Base-by-base conservation (phyloP, 2,797 vertebrate species). In the Pseudomugil tenellus region DNA sequence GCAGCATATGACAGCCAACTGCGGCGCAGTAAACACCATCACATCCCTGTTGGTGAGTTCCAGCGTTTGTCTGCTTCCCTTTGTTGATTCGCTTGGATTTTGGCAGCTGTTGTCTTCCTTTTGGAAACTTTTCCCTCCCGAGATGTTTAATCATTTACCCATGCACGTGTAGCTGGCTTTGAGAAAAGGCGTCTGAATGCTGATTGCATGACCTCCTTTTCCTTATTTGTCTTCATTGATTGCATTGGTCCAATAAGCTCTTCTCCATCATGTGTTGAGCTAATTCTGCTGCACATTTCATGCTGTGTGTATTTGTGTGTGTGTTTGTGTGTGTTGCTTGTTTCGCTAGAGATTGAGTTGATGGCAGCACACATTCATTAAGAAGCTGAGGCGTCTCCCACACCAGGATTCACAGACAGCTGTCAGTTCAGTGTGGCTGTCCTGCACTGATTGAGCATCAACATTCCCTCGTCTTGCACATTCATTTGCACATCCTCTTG, bases 341-440 rank as follows among this genome's bases (percentile, higher is more conserved):
- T 65, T 39, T 63, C 13, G 35, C 29, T 63, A 21, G 64, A 67
- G 53, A 58, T 39, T 0, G 49, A 68, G 74, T 4, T 66, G 64
- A 74, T 78, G 67, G 76, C 67, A 52, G 79, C 49, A 1, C 68
- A 9, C 63, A 21, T 76, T 83, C 73, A 79, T 84, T 82, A 86
- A 73, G 66, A 2, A 60, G 62, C 77, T 80, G 68, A 0, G 55
- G 55, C 76, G 54, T 63, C 66, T 63, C 54, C 52, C 62, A 55
- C 76, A 60, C 58, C 53, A 66, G 64, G 62, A 74, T 53, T 48
- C 74, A 39, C 78, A 63, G 83, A 85, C 84, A 77, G 81, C 82
- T 87, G 86, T 85, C 82, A 82, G 63, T 71, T 85, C 48, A 4
- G 58, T 49, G 67, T 75, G 64, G 58, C 63, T 58, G 74, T 83